Evolutionary conservation across 2,888 invertebrate species (phyloP), one percentile per base, ranked within the genome.

Genomic region (Andrena flavipes): DNA sequence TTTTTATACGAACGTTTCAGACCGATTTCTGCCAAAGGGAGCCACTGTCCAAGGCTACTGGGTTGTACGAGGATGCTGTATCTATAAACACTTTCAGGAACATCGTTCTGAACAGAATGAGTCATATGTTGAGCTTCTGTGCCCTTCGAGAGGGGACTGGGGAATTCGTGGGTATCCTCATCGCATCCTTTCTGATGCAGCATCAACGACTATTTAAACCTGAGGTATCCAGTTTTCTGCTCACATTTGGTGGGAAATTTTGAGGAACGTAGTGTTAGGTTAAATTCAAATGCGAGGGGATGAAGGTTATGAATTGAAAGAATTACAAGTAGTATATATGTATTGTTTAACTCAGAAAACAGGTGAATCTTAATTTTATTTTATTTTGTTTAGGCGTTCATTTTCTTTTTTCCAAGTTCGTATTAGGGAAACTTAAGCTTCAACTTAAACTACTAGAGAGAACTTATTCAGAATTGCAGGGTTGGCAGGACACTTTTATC

Each of bases 121-220:
- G 69, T 0, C 60, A 82, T 3, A 49, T 49, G 56, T 67, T 80
- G 2, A 89, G 91, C 62, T 80, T 89, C 35, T 89, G 88, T n/a
- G 91, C 88, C 0, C 2, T 91, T 59, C 71, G 77, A 51, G 91
- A 91, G 71, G 90, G 90, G 7, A 88, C 80, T 23, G 77, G 85
- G 3, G 67, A 84, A 5, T 67, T 91, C 2, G 84, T 89, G 0
- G 91, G 90, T 2, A 78, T 91, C 0, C 83, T 83, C 0, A n/a
- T 90, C 8, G 79, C 84, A 16, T 84, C 89, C 13, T 16, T 70
- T 0, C 62, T 30, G 8, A 76, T 68, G 26, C 75, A 69, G 29
- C 71, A 82, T 33, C n/a, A 80, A 6, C 62, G 35, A 26, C 7
- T 16, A 48, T 16, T 23, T n/a, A 16, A 26, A 16, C 59, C 20